phyloP scores from a whole-genome alignment of 2,113 vertebrate genomes.

The Conger conger region DNA sequence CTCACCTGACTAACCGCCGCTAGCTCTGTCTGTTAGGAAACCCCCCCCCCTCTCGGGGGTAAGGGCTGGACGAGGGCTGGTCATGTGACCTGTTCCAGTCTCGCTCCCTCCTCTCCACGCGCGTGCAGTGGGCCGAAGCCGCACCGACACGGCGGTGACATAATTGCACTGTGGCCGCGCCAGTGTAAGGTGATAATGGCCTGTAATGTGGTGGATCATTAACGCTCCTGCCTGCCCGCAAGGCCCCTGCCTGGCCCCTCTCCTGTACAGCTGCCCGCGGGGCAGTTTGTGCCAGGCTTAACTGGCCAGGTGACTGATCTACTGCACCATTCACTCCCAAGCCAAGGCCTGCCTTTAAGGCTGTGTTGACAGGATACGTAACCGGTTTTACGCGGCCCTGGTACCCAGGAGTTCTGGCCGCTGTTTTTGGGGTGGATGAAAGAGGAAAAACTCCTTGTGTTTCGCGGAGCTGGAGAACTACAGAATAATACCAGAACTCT shows the following conservation, averaged over 20 bases:
- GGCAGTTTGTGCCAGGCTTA: background rate
- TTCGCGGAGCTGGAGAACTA: no score
- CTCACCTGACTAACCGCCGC: background rate
- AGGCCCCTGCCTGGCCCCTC: slow-evolving; percentile 17
- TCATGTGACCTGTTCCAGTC: background rate
- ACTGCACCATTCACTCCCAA: background rate
- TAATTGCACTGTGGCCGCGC: slow-evolving; percentile 23
- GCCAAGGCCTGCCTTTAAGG: background rate
- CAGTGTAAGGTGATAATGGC: slow-evolving; percentile 22
- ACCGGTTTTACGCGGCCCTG: background rate
- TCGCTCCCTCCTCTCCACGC: background rate
- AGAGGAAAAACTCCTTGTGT: no score
- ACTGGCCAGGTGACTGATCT: background rate
- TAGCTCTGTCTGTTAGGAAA: background rate
- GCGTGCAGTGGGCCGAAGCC: background rate
- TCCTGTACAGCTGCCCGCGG: background rate
- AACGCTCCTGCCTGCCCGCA: slow-evolving; percentile 36
- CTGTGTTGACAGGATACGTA: background rate
- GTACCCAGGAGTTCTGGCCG: background rate
- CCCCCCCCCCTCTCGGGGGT: background rate
- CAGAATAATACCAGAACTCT: no score
- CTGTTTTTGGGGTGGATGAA: background rate
- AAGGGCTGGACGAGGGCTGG: background rate
- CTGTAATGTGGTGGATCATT: slow-evolving; percentile 45
- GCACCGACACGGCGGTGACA: background rate